Percentiles rank a stretch among this genome's conserved stretches.
These are phyloP conservation scores for Epistrophella euchroma DNA, from an alignment of 2,888 invertebrate genomes.

Conservation along the genomic window DNA sequence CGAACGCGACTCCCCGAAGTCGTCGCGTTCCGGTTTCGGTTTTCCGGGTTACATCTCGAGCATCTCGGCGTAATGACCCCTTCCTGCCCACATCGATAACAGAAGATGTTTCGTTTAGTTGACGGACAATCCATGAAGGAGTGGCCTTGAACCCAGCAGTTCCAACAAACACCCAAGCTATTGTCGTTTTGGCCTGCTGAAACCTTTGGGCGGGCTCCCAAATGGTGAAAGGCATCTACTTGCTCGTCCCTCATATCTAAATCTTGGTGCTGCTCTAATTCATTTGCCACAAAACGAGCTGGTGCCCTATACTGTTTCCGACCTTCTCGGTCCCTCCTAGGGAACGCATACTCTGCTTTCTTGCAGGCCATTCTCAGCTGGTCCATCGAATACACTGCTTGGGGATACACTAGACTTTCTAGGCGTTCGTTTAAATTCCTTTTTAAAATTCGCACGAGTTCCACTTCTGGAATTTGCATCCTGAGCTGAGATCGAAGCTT, in stretches of 20 bases:
- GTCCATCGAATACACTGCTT: slow-evolving; percentile 13
- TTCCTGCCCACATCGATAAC: slow-evolving; percentile 3
- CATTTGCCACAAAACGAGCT: neutral
- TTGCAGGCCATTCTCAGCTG: slow-evolving; percentile 20
- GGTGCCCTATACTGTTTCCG: neutral
- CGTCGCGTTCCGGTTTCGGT: neutral
- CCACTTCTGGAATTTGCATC: slow-evolving; percentile 18
- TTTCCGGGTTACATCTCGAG: neutral
- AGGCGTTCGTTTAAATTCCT: slow-evolving; percentile 18
- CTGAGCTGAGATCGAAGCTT: neutral
- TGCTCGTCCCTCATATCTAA: neutral
- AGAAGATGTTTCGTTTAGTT: neutral
- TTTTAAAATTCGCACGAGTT: slow-evolving; percentile 23
- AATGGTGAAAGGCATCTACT: neutral
- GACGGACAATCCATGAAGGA: neutral
- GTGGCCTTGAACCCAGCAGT: neutral
- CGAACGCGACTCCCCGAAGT: neutral
- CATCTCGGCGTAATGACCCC: slow-evolving; percentile 13
- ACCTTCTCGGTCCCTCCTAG: neutral
- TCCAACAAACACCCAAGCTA: neutral
- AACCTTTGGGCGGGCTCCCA: neutral
- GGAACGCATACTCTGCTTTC: slow-evolving; percentile 23
- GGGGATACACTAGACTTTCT: slow-evolving; percentile 24
- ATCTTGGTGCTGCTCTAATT: neutral
- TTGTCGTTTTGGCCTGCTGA: neutral